These are phyloP conservation scores for Microtus richardsoni DNA, from an alignment of 2,113 vertebrate species.

Conservation along the genomic window DNA sequence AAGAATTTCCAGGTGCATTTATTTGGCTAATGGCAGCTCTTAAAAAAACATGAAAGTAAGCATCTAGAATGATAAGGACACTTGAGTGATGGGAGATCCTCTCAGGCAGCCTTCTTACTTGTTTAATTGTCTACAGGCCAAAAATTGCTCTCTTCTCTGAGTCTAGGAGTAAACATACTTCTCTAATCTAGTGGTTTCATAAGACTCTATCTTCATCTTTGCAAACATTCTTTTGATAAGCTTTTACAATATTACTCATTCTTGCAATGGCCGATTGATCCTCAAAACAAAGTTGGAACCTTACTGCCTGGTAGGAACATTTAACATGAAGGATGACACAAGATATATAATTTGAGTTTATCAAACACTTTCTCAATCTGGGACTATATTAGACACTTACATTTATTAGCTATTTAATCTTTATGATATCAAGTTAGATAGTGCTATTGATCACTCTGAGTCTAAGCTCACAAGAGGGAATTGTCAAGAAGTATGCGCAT, in stretches of 20 bases:
- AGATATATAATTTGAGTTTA: not conserved
- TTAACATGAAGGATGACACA: not conserved
- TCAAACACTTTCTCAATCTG: not conserved
- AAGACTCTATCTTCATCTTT: not conserved
- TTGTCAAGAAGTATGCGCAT: not conserved
- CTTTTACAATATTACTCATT: not conserved
- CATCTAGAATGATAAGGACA: not conserved
- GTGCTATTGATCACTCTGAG: not conserved
- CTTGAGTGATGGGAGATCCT: not conserved
- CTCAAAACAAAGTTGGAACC: not conserved
- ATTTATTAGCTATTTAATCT: conserved; percentile 25
- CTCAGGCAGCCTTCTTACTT: not conserved
- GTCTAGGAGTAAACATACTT: not conserved
- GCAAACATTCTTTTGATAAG: not conserved
- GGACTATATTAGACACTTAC: not conserved
- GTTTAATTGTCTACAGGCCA: not conserved
- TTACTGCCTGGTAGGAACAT: not conserved
- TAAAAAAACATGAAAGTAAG: not conserved
- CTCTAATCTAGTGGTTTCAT: conserved; percentile 13
- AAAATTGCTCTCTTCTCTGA: not conserved
- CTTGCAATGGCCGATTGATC: not conserved
- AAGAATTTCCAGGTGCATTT: conserved; percentile 24
- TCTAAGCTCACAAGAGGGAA: not conserved
- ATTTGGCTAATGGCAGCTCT: not conserved
- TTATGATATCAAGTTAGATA: not conserved